Conservation (phyloP, 2,113 vertebrate species). For the Cottus gobio region DNA sequence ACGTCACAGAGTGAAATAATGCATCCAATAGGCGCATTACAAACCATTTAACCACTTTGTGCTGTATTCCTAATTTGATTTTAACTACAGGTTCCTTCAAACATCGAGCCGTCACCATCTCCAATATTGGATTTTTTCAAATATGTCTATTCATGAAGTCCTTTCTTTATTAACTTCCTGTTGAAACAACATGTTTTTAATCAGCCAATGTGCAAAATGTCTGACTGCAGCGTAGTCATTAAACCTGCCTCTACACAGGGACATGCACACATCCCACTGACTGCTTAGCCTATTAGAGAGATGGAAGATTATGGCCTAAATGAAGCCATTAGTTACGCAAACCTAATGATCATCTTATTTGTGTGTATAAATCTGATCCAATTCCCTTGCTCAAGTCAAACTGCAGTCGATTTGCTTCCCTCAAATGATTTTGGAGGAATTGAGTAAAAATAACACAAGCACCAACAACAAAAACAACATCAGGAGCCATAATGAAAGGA, state of each 20-base stretch:
- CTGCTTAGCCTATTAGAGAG: conserved; percentile 78
- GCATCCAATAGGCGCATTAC: conserved; percentile 66
- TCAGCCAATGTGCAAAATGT: conserved; percentile 79
- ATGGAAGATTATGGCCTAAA: conserved; percentile 85
- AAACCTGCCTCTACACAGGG: conserved; percentile 70
- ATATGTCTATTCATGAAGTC: conserved; percentile 70
- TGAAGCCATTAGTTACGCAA: conserved; percentile 87
- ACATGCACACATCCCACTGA: conserved; percentile 56
- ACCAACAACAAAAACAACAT: conserved; percentile 82
- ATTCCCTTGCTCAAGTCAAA: conserved; percentile 77
- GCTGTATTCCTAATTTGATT: conserved; percentile 78
- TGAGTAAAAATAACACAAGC: conserved; percentile 74
- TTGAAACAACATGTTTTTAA: conserved; percentile 82
- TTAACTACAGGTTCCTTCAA: conserved; percentile 71
- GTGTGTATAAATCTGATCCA: conserved; percentile 81
- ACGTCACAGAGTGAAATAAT: conserved; percentile 72
- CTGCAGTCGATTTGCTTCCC: conserved; percentile 62
- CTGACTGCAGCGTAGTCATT: conserved; percentile 80
- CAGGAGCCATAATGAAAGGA: conserved; percentile 79
- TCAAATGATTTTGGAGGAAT: conserved; percentile 77
- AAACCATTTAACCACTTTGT: conserved; percentile 76
- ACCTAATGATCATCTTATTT: conserved; percentile 84
- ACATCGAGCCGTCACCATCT: conserved; percentile 74
- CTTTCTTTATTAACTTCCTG: conserved; percentile 66
- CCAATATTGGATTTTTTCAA: conserved; percentile 78